Evolutionary conservation across 2,113 vertebrate species (phyloP), one percentile per base, ranked within the genome.

Genomic region (Herpetotheres cachinnans): DNA sequence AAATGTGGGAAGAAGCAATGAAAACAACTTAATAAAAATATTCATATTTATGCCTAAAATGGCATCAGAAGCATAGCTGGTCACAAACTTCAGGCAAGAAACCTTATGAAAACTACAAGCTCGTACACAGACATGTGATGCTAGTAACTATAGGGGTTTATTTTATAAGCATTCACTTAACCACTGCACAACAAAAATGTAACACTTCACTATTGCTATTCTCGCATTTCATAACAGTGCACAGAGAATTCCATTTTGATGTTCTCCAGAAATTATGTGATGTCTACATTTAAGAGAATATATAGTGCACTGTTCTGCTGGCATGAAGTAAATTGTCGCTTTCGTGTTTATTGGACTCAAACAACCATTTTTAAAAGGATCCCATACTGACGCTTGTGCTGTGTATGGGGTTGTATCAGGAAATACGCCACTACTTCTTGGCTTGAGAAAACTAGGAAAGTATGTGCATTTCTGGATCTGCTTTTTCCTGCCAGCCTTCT

Each of bases 111-210:
- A 96, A 52, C 2, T 5, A 8, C 36, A 66, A 55, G 56, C 16
- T 79, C 18, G 0, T 42, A n/a, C 20, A n/a, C 36, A 89, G 69
- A 38, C 16, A 40, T 13, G 16, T 50, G 82, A 84, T 62, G 22
- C 47, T 54, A 24, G 69, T 77, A 95, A 65, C 54, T 67, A 20
- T 25, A 42, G 47, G 20, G 38, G 34, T 85, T 97, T 97, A 72
- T 97, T 97, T 97, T 97, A 58, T 93, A 96, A 97, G 85, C 87
- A 79, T 74, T 90, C 85, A 83, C 54, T 96, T 97, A 95, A 95
- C 30, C 54, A 36, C 70, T 44, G 40, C 73, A 91, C 87, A 94
- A 97, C 90, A 95, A 93, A 96, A 97, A 94, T 91, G 65, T 96
- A 87, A 85, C 95, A 91, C 89, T 95, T 93, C 32, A 18, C 87